Base-by-base conservation (phyloP, 2,797 vertebrate genomes). In the Gambelia wislizenii region DNA sequence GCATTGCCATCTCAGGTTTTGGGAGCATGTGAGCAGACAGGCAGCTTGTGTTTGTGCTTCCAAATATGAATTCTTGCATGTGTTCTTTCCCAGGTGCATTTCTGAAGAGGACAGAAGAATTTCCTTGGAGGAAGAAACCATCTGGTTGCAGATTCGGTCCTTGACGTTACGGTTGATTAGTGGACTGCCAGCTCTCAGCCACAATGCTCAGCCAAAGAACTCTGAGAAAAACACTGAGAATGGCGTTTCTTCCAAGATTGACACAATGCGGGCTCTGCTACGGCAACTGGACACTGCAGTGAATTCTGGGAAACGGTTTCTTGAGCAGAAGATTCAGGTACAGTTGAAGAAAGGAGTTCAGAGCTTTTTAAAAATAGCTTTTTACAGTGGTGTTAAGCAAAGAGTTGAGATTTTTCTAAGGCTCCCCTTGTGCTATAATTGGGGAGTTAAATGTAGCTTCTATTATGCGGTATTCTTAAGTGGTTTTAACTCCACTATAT, bases 91-190 rank as follows among this genome's bases (percentile, higher is more conserved):
- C 95, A 99, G 99, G 96, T 94, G 98, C 91, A 90, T 99, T 91
- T 98, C 97, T 6, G 98, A 98, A 72, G 98, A 98, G 6, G 98
- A 99, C 77, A 96, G 96, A 91, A 97, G 93, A 72, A 97, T 96
- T 59, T 99, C 99, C 25, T 91, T 99, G 69, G 98, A 99, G 92
- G 99, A 99, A 70, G 99, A 99, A 93, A 96, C 97, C 0, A 91
- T 98, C 83, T 99, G 99, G 99, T 92, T 99, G 93, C 97, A 97
- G 95, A 97, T 99, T 89, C 98, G 99, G 4, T 99, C 98, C 2
- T 95, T 99, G 54, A 99, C 98, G 0, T 92, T 99, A 52, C 98
- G 99, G 94, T 96, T 99, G 90, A 96, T 99, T 61, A 97, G 98
- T 75, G 97, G 97, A 0, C 89, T 99, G 90, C 96, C 98, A 0